A percentile compares a stretch with the other conserved stretches of the same genome.
Conservation (phyloP, 2,888 invertebrate species). For the Trilocha varians region DNA sequence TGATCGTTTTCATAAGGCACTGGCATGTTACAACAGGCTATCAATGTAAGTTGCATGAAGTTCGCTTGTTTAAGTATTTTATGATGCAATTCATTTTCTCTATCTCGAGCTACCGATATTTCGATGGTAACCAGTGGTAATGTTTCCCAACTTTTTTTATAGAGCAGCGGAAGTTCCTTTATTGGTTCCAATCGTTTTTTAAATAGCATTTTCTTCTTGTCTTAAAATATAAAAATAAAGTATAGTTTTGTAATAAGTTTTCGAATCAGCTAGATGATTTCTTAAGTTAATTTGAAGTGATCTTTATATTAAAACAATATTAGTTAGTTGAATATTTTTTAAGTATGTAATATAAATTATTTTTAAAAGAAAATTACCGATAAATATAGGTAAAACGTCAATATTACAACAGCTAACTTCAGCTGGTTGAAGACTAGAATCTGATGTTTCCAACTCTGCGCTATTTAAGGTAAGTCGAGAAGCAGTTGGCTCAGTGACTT, state of each 20-base stretch:
- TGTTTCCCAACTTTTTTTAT: constrained; percentile 51
- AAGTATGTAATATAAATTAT: background rate
- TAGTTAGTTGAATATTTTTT: too few species aligned
- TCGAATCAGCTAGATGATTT: too few species aligned
- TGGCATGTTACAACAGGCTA: constrained; percentile 47
- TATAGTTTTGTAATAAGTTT: too few species aligned
- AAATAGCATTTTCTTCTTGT: constrained; percentile 29
- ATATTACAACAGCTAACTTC: constrained; percentile 49
- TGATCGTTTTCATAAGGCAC: constrained; percentile 28
- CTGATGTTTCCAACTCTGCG: constrained; percentile 10
- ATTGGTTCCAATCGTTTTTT: constrained; percentile 49
- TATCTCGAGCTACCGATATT: constrained; percentile 27
- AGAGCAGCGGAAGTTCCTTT: constrained; percentile 22
- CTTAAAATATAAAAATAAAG: constrained; percentile 23
- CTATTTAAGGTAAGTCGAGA: constrained; percentile 3
- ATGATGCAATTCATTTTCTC: constrained; percentile 34
- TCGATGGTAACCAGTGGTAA: constrained; percentile 46
- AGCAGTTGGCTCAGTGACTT: too few species aligned
- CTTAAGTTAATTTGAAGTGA: too few species aligned
- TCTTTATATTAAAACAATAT: too few species aligned
- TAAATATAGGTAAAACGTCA: constrained; percentile 43
- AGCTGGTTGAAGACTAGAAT: constrained; percentile 4
- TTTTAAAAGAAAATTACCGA: constrained; percentile 21
- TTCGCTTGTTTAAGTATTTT: constrained; percentile 36
- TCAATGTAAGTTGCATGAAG: constrained; percentile 42